Percentiles rank a stretch among this genome's conserved stretches.
These are phyloP conservation scores for Rotaria magnacalcarata DNA, from an alignment of 2,888 invertebrate species.

Conservation along the genomic window DNA sequence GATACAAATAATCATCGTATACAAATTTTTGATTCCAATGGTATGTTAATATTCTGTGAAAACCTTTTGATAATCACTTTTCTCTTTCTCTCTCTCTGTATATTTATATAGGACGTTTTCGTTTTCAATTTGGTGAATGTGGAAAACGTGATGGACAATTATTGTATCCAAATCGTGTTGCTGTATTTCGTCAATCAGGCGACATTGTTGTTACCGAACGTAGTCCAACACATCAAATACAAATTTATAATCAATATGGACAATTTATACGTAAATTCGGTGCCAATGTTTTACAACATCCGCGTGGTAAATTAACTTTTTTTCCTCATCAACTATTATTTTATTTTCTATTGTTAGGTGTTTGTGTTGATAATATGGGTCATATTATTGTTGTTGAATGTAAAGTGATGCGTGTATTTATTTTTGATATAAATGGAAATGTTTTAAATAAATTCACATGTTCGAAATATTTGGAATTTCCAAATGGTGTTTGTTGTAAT, in stretches of 20 bases:
- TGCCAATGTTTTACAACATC: constrained; percentile 95
- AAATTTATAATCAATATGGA: constrained; percentile 98
- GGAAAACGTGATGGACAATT: constrained; percentile 91
- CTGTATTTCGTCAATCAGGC: constrained; percentile 92
- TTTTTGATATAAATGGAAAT: constrained; percentile 90
- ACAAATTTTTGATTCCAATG: constrained; percentile 90
- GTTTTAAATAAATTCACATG: constrained; percentile 61
- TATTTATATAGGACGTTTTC: constrained; percentile 7
- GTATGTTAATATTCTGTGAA: constrained; percentile 13
- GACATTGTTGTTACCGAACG: constrained; percentile 98
- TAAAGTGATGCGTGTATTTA: constrained; percentile 55
- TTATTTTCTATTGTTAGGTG: constrained; percentile 62
- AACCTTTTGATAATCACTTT: no score
- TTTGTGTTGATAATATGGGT: constrained; percentile 95
- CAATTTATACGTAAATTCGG: constrained; percentile 99
- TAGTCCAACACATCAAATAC: constrained; percentile 92
- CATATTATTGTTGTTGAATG: constrained; percentile 98
- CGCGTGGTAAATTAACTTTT: constrained; percentile 66
- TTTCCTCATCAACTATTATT: no score
- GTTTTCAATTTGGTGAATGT: constrained; percentile 83
- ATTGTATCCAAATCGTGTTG: constrained; percentile 89
- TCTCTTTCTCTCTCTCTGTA: no score
- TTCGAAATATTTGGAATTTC: constrained; percentile 89
- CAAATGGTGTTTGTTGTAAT: constrained; percentile 97
- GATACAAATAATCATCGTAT: constrained; percentile 99